Base-by-base conservation (phyloP, 2,113 vertebrate genomes). In the Corydoras maculifer region DNA sequence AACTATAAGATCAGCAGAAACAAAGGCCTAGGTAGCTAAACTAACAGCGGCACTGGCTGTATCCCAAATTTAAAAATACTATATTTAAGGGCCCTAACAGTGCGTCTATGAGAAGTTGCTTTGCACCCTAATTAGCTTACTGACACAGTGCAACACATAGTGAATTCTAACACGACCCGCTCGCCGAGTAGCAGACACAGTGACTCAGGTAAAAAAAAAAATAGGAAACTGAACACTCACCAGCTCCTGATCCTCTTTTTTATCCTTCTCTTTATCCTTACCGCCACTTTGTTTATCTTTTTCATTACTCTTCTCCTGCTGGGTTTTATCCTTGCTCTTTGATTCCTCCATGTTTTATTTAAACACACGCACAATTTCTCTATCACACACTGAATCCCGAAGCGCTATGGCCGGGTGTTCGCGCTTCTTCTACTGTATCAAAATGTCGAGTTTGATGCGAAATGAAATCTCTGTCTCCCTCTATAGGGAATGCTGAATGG, bases 131-230 rank as follows among this genome's bases (percentile, higher is more conserved):
- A n/a, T 55, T 11, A n/a, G 18, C 13, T 8, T 18, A 5, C 2
- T 14, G 14, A 9, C n/a, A 3, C 0, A 6, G 7, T 13, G 12
- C 13, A 43, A 59, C 25, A 1, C 53, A 2, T 32, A 3, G 30
- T 60, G 2, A 76, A 25, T 66, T 25, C 30, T 25, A 32, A 0
- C 58, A 72, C 18, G 54, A 66, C 80, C 80, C 83, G 79, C 49
- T 9, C 49, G 25, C 83, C 79, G 77, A 76, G 80, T 77, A 76
- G 80, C 55, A 25, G 18, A 65, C 80, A 75, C 72, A 82, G 90
- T 91, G 90, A 91, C 90, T 91, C 83, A 89, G 89, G 88, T 71
- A 84, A 90, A 88, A 86, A 86, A 53, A n/a, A n/a, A n/a, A 43
- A 43, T 1, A 43, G 1, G 35, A 43, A 43, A 43, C 35, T 61